Evolutionary conservation across 1,140 invertebrate genomes (phyloP).

Genomic region (Heliconius eleuchia): DNA sequence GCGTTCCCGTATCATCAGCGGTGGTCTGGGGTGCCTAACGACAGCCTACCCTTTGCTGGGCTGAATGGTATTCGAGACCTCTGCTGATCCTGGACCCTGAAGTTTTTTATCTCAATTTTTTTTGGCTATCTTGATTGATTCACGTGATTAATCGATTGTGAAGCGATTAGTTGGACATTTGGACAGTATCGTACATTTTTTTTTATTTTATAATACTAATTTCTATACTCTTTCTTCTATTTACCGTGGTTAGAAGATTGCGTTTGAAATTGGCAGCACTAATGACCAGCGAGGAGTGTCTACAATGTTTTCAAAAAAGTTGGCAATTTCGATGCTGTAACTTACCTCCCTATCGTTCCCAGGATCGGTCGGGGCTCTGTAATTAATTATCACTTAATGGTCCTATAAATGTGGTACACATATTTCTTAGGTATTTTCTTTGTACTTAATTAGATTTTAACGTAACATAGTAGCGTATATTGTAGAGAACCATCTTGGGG

Average conservation of each 20-base stretch:
- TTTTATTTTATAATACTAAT: background rate
- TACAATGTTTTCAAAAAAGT: slow-evolving; percentile 23
- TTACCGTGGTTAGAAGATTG: background rate
- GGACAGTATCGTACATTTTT: background rate
- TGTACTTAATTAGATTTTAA: slow-evolving; percentile 7
- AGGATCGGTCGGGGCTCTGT: slow-evolving; percentile 15
- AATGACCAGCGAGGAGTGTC: slow-evolving; percentile 19
- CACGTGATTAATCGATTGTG: slow-evolving; percentile 59
- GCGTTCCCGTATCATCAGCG: slow-evolving; percentile 66
- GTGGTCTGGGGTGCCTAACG: slow-evolving; percentile 76
- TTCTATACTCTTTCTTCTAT: background rate
- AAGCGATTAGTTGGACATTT: slow-evolving; percentile 27
- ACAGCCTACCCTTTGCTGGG: slow-evolving; percentile 54
- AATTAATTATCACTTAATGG: slow-evolving; percentile 30
- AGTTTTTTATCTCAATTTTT: slow-evolving; percentile 70
- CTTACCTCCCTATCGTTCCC: slow-evolving; percentile 19
- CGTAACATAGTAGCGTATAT: background rate
- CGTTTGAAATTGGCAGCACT: slow-evolving; percentile 2
- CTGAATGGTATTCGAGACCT: slow-evolving; percentile 80
- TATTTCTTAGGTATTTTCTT: slow-evolving; percentile 10
- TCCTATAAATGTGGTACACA: slow-evolving; percentile 14
- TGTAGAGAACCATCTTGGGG: background rate
- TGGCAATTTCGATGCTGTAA: slow-evolving; percentile 15
- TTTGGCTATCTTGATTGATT: slow-evolving; percentile 69
- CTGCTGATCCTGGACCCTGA: slow-evolving; percentile 74